These are phyloP conservation scores for Sebastes oblongus DNA, from an alignment of 2,797 vertebrate genomes.

Conservation along the genomic window DNA sequence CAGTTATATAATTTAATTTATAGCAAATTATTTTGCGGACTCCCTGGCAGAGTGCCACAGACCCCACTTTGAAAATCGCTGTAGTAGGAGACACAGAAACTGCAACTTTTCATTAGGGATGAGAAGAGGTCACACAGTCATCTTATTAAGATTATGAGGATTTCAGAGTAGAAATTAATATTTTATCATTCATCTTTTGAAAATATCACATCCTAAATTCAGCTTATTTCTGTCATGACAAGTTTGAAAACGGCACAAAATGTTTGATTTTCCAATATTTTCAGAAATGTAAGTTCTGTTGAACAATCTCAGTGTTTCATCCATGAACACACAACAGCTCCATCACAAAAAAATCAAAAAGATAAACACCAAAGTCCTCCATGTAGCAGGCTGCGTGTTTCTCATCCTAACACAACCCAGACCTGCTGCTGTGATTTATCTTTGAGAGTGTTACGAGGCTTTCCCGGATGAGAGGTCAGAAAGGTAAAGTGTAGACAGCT, in stretches of 20 bases:
- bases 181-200: not conserved
- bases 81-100: no score
- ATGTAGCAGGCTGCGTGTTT: slow-evolving; percentile 38
- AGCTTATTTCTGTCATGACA: not conserved
- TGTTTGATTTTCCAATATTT: not conserved
- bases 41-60: no score
- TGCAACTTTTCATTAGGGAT: not conserved
- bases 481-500: slow-evolving; percentile 43
- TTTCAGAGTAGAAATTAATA: not conserved
- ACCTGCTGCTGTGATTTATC: slow-evolving; percentile 72
- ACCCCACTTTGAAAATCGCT: no score
- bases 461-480: slow-evolving; percentile 70
- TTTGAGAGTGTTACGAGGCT: slow-evolving; percentile 46
- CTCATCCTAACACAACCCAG: slow-evolving; percentile 72
- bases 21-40: no score
- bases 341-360: slow-evolving; percentile 42
- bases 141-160: not conserved
- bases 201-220: not conserved
- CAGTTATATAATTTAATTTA: no score
- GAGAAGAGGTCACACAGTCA: not conserved
- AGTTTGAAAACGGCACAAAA: not conserved
- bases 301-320: slow-evolving; percentile 12
- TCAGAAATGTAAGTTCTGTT: not conserved
- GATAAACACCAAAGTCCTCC: slow-evolving; percentile 57
- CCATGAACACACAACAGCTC: slow-evolving; percentile 6